Percentiles rank a stretch among this genome's conserved stretches.
Conservation (phyloP, 2,888 invertebrate genomes). For the Acleris literana region DNA sequence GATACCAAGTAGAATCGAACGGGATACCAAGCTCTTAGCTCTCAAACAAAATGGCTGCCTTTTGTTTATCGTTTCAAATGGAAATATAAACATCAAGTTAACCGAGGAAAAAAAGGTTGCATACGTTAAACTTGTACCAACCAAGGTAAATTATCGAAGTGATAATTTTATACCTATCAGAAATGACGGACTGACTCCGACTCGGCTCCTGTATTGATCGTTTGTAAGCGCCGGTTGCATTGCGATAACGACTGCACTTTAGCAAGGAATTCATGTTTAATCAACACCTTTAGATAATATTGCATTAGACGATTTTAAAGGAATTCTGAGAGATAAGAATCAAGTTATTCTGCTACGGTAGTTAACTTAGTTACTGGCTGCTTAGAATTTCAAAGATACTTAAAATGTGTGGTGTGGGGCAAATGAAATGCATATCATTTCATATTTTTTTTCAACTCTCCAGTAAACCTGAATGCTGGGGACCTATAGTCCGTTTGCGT, state of each 20-base stretch:
- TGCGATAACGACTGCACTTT: slow-evolving; percentile 26
- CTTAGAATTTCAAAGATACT: too few relatives aligned
- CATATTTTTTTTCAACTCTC: too few relatives aligned
- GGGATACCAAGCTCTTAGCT: too few relatives aligned
- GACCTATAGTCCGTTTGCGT: too few relatives aligned
- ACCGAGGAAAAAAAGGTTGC: too few relatives aligned
- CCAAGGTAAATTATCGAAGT: slow-evolving; percentile 27
- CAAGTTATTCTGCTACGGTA: not conserved
- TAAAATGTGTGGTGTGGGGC: too few relatives aligned
- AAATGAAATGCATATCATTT: too few relatives aligned
- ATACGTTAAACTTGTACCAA: slow-evolving; percentile 16
- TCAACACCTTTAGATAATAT: slow-evolving; percentile 18
- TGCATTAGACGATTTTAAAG: slow-evolving; percentile 12
- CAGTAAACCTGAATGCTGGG: too few relatives aligned
- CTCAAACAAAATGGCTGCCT: too few relatives aligned
- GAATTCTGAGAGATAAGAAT: not conserved
- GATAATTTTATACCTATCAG: slow-evolving; percentile 35
- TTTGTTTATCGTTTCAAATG: too few relatives aligned
- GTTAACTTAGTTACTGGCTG: not conserved
- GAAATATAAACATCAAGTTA: too few relatives aligned
- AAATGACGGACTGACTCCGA: slow-evolving; percentile 29
- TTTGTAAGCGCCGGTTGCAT: slow-evolving; percentile 26
- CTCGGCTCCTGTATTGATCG: slow-evolving; percentile 29
- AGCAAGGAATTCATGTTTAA: slow-evolving; percentile 30
- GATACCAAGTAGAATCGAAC: too few relatives aligned